These are phyloP conservation scores for Pharmacophagus antenor DNA, from an alignment of 2,888 invertebrate species.

Conservation along the genomic window DNA sequence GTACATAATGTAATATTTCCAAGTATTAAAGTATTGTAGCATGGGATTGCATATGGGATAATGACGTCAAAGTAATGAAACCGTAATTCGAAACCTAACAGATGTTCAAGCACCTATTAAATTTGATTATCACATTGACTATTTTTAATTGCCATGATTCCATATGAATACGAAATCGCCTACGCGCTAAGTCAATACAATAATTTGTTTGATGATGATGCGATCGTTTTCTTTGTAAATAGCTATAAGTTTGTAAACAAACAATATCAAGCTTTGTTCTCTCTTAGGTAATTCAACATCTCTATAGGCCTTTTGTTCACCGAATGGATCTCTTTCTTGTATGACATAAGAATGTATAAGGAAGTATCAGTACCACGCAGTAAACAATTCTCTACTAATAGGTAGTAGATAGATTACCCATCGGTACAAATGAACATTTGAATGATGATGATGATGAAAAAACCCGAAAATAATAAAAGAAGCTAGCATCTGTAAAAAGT, in stretches of 20 bases:
- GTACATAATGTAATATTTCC: neutral
- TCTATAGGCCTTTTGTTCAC: constrained; percentile 16
- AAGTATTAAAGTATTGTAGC: neutral
- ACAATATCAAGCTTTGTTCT: constrained; percentile 14
- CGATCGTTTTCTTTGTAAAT: constrained; percentile 8
- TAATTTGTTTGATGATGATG: constrained; percentile 17
- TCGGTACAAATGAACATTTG: too few species aligned
- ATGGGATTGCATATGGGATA: neutral
- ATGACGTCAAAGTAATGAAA: neutral
- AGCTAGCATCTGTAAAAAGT: too few species aligned
- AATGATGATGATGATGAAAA: too few species aligned
- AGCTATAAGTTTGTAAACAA: constrained; percentile 15
- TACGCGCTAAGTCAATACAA: constrained; percentile 5
- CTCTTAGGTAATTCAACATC: constrained; percentile 14
- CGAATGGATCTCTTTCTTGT: neutral
- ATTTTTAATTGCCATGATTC: neutral
- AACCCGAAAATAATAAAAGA: too few species aligned
- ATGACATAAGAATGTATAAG: neutral
- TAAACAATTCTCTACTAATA: too few species aligned
- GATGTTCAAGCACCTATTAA: constrained; percentile 9
- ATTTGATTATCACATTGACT: constrained; percentile 18
- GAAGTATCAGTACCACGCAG: too few species aligned
- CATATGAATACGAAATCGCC: constrained; percentile 3
- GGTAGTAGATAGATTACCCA: too few species aligned
- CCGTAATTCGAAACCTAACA: constrained; percentile 20